phyloP scores from a whole-genome alignment of 2,888 invertebrate genomes.

The Alloplasta piceator region DNA sequence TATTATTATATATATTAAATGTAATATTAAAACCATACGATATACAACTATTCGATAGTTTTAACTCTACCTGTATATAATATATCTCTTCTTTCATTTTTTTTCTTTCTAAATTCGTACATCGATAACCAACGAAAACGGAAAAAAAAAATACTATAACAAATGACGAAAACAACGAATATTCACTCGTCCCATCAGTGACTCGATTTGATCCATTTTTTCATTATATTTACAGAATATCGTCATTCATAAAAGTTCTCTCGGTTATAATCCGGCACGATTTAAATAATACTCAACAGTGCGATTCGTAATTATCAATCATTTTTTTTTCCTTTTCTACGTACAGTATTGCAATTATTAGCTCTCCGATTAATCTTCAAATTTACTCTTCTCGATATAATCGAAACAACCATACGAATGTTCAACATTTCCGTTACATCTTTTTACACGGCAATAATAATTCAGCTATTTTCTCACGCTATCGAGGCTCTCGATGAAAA shows the following conservation, averaged over 20 bases:
- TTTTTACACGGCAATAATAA: constrained; percentile 33
- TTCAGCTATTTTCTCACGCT: constrained; percentile 20
- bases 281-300: constrained; percentile 11
- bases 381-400: constrained; percentile 1
- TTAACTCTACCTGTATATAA: constrained; percentile 63
- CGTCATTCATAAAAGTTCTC: constrained; percentile 19
- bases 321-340: constrained; percentile 13
- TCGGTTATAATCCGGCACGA: constrained; percentile 6
- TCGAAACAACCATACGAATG: constrained; percentile 38
- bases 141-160: constrained; percentile 39
- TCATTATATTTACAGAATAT: constrained; percentile 62
- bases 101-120: constrained; percentile 24
- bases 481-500: constrained; percentile 34
- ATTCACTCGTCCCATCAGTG: constrained; percentile 34
- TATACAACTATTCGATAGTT: constrained; percentile 66
- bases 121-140: constrained; percentile 52
- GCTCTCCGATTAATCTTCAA: neutral
- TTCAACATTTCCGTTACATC: neutral
- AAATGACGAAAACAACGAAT: constrained; percentile 45
- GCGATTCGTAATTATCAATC: constrained; percentile 39
- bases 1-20: constrained; percentile 19
- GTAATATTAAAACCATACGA: constrained; percentile 68
- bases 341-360: constrained; percentile 30
- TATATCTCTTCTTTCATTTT: constrained; percentile 39
- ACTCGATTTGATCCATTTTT: constrained; percentile 28